Base-by-base conservation (phyloP, 1,140 invertebrate species). In the Zaprionus inermis region DNA sequence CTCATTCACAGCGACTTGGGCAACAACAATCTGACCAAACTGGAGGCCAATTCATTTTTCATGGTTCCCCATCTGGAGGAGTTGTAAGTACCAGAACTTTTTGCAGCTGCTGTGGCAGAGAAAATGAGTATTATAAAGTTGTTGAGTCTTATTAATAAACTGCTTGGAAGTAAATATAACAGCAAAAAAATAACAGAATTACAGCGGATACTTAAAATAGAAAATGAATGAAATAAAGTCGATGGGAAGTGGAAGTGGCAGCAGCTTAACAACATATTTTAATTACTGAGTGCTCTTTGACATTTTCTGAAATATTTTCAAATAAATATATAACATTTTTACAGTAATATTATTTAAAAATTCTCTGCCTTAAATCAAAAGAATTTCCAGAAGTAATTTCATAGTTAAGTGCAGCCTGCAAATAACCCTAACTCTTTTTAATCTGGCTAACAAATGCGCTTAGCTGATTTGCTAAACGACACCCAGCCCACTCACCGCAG, bases 1-100 rank as follows among this genome's bases (percentile, higher is more conserved):
- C 24, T 5, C 18, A 28, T 60, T 72, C 44, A 38, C 82, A 92
- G 91, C 58, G 91, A 92, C 69, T 75, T 92, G 79, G 89, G 93
- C 41, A 93, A 92, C 72, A 94, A 94, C 76, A 94, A 94, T 65
- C 92, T 94, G 44, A 93, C 93, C 49, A 91, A 91, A 57, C 75
- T 94, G 74, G 90, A 91, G 58, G 90, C 92, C 32, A 80, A 92
- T 69, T 92, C 92, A 66, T 93, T 94, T 78, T 86, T 82, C 34
- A 89, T 90, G 72, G 90, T 93, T 38, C 88, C 92, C 14, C 79
- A 92, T 68, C 81, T 94, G 24, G 93, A 93, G 84, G 93, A 93
- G 86, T 79, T 94, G 93, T 94, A 90, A 93, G 93, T 93, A 88
- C 66, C 2, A 16, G 38, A 32, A 38, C 32, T 38, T 38, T 59